A percentile compares a stretch with the other conserved stretches of the same genome.
phyloP scores from a whole-genome alignment of 2,888 invertebrate species.

The Limulus polyphemus region DNA sequence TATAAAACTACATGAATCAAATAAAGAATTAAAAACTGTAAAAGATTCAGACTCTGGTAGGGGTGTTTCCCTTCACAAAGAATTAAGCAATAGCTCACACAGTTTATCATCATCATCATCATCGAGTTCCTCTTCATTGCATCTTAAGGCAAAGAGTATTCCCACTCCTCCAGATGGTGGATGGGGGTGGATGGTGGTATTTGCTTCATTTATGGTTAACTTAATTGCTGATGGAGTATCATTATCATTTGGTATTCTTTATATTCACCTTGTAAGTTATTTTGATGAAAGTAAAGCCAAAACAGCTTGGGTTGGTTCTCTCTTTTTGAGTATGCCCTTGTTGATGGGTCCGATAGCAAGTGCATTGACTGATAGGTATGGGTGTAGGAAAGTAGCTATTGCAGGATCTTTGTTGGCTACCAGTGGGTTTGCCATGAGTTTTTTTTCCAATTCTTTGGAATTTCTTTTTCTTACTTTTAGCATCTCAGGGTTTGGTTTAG shows the following conservation, averaged over 20 bases:
- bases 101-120: conserved; percentile 9
- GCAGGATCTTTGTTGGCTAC: conserved; percentile 62
- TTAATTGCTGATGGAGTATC: conserved; percentile 84
- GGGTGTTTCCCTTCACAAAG: too few species aligned
- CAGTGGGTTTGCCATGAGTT: conserved; percentile 61
- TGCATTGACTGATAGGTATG: conserved; percentile 67
- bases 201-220: conserved; percentile 76
- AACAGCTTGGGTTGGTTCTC: conserved; percentile 77
- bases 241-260: conserved; percentile 82
- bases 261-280: conserved; percentile 67
- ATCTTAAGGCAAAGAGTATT: background rate
- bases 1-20: conserved; percentile 8
- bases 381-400: conserved; percentile 64
- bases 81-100: conserved; percentile 4
- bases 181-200: conserved; percentile 86
- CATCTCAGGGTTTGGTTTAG: conserved; percentile 68
- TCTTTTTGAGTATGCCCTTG: conserved; percentile 84
- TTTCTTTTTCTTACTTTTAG: conserved; percentile 69
- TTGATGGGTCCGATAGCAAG: conserved; percentile 73
- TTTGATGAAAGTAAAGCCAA: conserved; percentile 72
- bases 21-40: conserved; percentile 3
- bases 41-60: background rate
- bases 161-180: conserved; percentile 60
- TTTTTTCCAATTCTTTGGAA: conserved; percentile 57
- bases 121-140: conserved; percentile 2